Evolutionary conservation across 2,113 vertebrate genomes (phyloP), one percentile per base, ranked within the genome.

Genomic region (Nibea albiflora): DNA sequence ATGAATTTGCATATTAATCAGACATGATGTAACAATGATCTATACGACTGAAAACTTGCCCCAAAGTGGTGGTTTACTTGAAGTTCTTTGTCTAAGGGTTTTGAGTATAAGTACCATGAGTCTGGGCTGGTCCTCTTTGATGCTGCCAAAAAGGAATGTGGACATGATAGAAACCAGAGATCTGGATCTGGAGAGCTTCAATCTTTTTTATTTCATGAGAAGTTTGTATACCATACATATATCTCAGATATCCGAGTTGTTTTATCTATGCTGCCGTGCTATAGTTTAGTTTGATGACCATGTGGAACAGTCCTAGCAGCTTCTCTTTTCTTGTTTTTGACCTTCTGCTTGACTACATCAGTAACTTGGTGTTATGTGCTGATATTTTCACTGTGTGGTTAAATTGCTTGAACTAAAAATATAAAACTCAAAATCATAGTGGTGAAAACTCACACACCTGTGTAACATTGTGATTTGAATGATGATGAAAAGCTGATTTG

Each of bases 91-190:
- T 35, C n/a, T 24, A 22, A 42, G 3, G 24, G 14, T 68, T 72
- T 58, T 28, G 31, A 47, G 11, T 73, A 50, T 11, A 22, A 50
- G 5, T 75, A 49, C 35, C 28, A 31, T 31, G 20, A 62, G 57
- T 22, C 63, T 62, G 42, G 6, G 0, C 26, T 31, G 1, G 17
- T 31, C 24, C 14, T n/a, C 53, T 86, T 84, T 82, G 39, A 85
- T 84, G 60, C 47, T 52, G 44, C 35, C 58, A 17, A 17, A 52
- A 20, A 73, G 74, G 80, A 87, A 84, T 86, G 75, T 73, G 44
- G 63, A 65, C 66, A 69, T 83, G 72, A 85, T 52, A 67, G 64
- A 79, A 83, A 80, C 60, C 79, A 85, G 81, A 7, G 22, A 35
- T 35, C 7, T 8, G 10, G 22, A 35, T 35, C 7, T 8, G 1